Conservation (phyloP, 2,113 vertebrate genomes). For the Phylloscopus trochiloides region DNA sequence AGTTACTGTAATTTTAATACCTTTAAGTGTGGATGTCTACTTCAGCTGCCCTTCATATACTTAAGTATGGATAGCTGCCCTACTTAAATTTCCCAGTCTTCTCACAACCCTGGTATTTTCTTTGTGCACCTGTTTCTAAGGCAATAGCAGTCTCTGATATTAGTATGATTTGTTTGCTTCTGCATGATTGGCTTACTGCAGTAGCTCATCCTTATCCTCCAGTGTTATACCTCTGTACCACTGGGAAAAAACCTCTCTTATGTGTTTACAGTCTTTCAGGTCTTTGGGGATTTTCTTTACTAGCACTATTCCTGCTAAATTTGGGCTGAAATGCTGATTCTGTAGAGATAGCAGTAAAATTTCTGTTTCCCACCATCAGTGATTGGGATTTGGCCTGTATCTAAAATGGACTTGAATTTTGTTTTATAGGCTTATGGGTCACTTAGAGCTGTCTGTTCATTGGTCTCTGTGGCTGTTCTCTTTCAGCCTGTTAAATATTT, state of each 20-base stretch:
- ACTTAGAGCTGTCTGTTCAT: neutral
- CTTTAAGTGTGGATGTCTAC: neutral
- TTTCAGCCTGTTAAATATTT: neutral
- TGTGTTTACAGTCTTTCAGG: neutral
- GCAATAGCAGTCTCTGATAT: neutral
- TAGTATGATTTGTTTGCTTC: neutral
- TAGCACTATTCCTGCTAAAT: neutral
- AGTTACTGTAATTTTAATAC: neutral
- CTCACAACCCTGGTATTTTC: neutral
- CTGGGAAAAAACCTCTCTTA: neutral
- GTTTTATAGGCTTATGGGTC: neutral
- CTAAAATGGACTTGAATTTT: neutral
- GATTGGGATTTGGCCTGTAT: neutral
- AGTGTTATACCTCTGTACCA: neutral
- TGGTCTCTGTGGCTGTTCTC: neutral
- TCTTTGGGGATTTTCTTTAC: neutral
- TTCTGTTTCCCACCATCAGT: neutral
- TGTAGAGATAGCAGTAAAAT: neutral
- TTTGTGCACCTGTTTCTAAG: neutral
- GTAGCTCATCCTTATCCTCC: neutral
- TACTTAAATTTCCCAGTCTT: neutral
- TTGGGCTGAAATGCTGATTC: neutral
- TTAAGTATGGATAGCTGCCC: neutral
- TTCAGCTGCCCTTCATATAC: neutral
- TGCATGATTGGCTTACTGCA: neutral